Conservation (phyloP, 2,888 invertebrate genomes). For the Suillia variegata region DNA sequence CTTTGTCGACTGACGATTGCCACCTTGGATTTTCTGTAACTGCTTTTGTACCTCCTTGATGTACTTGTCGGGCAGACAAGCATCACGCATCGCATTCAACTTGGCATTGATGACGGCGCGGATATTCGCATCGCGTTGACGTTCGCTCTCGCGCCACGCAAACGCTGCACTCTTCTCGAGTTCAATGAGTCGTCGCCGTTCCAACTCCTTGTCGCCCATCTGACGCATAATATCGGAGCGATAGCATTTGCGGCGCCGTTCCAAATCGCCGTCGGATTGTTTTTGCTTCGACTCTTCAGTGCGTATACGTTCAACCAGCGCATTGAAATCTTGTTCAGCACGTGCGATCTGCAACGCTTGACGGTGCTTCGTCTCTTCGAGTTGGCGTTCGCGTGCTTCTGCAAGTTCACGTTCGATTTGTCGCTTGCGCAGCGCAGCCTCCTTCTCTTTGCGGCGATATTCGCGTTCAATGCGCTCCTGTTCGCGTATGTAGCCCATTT, state of each 20-base stretch:
- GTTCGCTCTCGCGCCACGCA: slow-evolving; percentile 54
- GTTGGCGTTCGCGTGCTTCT: slow-evolving; percentile 50
- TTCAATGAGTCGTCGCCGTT: slow-evolving; percentile 47
- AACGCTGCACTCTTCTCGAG: slow-evolving; percentile 50
- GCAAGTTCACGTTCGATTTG: slow-evolving; percentile 50
- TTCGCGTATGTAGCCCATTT: slow-evolving; percentile 53
- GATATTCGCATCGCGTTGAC: slow-evolving; percentile 54
- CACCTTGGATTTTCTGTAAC: slow-evolving; percentile 39
- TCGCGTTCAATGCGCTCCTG: slow-evolving; percentile 60
- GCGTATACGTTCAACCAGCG: slow-evolving; percentile 50
- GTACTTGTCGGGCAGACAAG: slow-evolving; percentile 59
- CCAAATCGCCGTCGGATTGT: slow-evolving; percentile 41
- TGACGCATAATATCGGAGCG: slow-evolving; percentile 56
- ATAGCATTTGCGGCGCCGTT: slow-evolving; percentile 47
- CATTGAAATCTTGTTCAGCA: slow-evolving; percentile 56
- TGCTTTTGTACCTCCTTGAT: slow-evolving; percentile 59
- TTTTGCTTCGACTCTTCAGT: slow-evolving; percentile 53
- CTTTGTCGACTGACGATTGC: too few species aligned
- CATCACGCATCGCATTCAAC: slow-evolving; percentile 56
- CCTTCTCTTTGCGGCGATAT: slow-evolving; percentile 56
- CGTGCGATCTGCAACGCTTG: slow-evolving; percentile 56
- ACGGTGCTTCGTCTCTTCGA: slow-evolving; percentile 53
- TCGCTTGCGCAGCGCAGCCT: slow-evolving; percentile 50
- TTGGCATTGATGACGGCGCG: slow-evolving; percentile 55
- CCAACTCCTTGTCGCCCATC: slow-evolving; percentile 56